phyloP scores from a whole-genome alignment of 2,888 invertebrate species.

The Ypsolopha scabrella region DNA sequence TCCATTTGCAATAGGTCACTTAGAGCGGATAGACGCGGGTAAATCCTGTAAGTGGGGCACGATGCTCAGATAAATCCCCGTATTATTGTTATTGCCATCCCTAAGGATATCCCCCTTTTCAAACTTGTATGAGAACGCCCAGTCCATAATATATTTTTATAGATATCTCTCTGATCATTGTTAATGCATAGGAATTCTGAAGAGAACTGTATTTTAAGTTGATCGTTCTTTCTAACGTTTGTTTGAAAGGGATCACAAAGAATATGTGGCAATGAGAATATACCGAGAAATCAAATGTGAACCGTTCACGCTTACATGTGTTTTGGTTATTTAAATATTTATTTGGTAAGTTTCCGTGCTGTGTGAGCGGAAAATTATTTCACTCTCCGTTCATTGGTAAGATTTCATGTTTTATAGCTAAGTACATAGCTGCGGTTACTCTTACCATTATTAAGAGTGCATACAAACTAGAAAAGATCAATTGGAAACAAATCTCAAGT shows the following conservation, averaged over 20 bases:
- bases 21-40: constrained; percentile 24
- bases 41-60: constrained; percentile 48
- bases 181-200: not conserved
- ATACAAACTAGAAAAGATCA: too few species aligned
- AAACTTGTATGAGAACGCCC: constrained; percentile 1
- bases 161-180: not conserved
- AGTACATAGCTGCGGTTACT: too few species aligned
- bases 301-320: too few species aligned
- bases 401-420: too few species aligned
- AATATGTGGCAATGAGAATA: too few species aligned
- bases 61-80: constrained; percentile 38
- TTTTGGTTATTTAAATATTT: too few species aligned
- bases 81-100: constrained; percentile 50
- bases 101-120: constrained; percentile 15
- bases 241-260: not conserved
- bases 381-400: too few species aligned
- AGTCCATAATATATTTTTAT: not conserved
- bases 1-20: constrained; percentile 7
- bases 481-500: too few species aligned
- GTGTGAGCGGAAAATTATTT: too few species aligned
- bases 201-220: not conserved
- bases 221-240: not conserved
- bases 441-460: too few species aligned
- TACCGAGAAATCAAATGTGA: too few species aligned
- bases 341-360: too few species aligned